Conservation (phyloP, 2,888 invertebrate genomes). For the Nasonovia ribisnigri region DNA sequence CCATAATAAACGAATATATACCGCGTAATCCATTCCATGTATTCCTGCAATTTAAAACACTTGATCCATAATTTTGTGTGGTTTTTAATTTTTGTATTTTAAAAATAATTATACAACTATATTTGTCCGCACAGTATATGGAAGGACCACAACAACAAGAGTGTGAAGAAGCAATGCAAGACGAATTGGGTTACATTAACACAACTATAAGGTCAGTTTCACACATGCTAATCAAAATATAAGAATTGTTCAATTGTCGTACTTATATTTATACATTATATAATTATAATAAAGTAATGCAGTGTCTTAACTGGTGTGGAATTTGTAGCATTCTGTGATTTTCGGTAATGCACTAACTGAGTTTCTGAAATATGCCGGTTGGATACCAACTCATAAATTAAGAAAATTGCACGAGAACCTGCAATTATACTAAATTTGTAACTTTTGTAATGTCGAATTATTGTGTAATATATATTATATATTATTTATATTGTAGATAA, state of each 20-base stretch:
- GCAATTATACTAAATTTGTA: background rate
- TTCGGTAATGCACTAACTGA: background rate
- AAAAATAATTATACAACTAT: slow-evolving; percentile 10
- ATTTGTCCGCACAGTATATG: slow-evolving; percentile 66
- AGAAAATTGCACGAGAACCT: background rate
- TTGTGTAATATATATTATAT: background rate
- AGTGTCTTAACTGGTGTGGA: background rate
- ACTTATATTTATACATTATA: background rate
- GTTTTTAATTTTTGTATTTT: slow-evolving; percentile 15
- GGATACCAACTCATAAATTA: background rate
- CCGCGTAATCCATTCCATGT: slow-evolving; percentile 48
- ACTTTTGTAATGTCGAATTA: background rate
- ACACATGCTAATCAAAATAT: background rate
- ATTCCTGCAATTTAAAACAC: slow-evolving; percentile 19
- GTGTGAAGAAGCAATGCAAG: slow-evolving; percentile 67
- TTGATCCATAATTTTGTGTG: slow-evolving; percentile 40
- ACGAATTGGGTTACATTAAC: slow-evolving; percentile 68
- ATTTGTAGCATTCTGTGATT: background rate
- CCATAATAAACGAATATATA: slow-evolving; percentile 13
- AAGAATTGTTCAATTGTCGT: too few species aligned
- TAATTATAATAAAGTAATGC: background rate
- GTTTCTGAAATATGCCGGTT: background rate
- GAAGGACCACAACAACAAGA: slow-evolving; percentile 67
- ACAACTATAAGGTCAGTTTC: slow-evolving; percentile 68
- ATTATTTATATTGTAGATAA: too few species aligned